A percentile compares a stretch with the other conserved stretches of the same genome.
Conservation (phyloP, 2,797 vertebrate genomes). For the Semaprochilodus insignis region DNA sequence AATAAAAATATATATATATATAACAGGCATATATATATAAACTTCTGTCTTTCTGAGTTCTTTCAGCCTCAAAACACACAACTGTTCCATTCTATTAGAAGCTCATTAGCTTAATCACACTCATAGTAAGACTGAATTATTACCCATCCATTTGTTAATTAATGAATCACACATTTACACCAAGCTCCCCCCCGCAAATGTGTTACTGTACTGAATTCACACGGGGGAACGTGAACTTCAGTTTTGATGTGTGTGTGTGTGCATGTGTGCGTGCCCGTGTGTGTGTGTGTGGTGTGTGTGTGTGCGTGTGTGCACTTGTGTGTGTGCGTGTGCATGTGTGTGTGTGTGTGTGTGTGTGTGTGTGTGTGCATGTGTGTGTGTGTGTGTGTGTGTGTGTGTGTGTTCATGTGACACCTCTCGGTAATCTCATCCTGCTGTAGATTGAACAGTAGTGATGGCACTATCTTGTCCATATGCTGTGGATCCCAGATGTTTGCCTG, state of each 20-base stretch:
- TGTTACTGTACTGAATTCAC: too few relatives aligned
- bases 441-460: conserved; percentile 94
- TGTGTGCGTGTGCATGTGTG: too few relatives aligned
- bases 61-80: neutral
- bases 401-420: conserved; percentile 76
- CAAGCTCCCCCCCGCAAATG: too few relatives aligned
- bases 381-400: neutral
- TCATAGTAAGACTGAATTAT: neutral
- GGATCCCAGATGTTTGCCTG: conserved; percentile 98
- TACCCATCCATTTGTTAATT: neutral
- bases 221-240: too few relatives aligned
- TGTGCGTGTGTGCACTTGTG: too few relatives aligned
- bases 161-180: neutral
- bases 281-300: too few relatives aligned
- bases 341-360: too few relatives aligned
- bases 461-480: conserved; percentile 98
- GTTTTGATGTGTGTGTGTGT: too few relatives aligned
- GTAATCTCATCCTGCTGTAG: conserved; percentile 87
- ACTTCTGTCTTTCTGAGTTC: too few relatives aligned
- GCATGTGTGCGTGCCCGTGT: too few relatives aligned
- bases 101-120: neutral
- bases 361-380: neutral
- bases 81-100: neutral
- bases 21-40: too few relatives aligned
- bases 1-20: too few relatives aligned